Evolutionary conservation across 2,113 vertebrate species (phyloP), one percentile per base, ranked within the genome.

Genomic region (Formicarius rufipectus): DNA sequence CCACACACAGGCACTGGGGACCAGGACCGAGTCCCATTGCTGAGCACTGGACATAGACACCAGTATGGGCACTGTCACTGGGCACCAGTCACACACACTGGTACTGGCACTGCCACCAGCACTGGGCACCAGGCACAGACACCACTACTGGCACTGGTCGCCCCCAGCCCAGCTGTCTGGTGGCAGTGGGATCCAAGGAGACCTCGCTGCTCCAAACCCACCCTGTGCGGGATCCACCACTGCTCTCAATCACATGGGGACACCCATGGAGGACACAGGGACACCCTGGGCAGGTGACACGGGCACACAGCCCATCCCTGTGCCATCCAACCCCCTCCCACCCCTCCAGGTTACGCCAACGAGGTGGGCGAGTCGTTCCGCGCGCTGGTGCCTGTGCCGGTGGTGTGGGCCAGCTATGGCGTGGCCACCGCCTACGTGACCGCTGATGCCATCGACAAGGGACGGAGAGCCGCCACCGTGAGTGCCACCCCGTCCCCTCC

Each of bases 281-380:
- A 33, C 21, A 12, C 6, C 33, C 15, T 4, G 11, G 20, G 8
- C 16, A 22, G 10, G 64, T 82, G 62, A 18, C 69, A 8, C 1
- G 10, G 45, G n/a, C 27, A 39, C 31, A 27, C 14, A 5, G 39
- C 9, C 2, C 0, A 12, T 40, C n/a, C 22, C 40, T 25, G 4
- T 19, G 47, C 27, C 24, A 21, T 0, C 67, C 64, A 59, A 50
- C 80, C 42, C 39, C 19, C 42, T 22, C 24, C 8, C 10, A 7
- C 12, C 20, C 47, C 78, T 39, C 30, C 96, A 99, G 99, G 99
- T 72, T 99, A 99, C 1, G 98, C 99, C 90, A 99, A 99, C 2
- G 99, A 99, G 87, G 99, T 99, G 33, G 99, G 99, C 0, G 99
- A 99, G 95, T 98, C 99, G 4, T 99, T 99, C 90, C 98, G 99